Percentiles rank a stretch among this genome's conserved stretches.
These are phyloP conservation scores for Luidia sarsii DNA, from an alignment of 53 echinoderm and acorn worm genomes.

Conservation along the genomic window DNA sequence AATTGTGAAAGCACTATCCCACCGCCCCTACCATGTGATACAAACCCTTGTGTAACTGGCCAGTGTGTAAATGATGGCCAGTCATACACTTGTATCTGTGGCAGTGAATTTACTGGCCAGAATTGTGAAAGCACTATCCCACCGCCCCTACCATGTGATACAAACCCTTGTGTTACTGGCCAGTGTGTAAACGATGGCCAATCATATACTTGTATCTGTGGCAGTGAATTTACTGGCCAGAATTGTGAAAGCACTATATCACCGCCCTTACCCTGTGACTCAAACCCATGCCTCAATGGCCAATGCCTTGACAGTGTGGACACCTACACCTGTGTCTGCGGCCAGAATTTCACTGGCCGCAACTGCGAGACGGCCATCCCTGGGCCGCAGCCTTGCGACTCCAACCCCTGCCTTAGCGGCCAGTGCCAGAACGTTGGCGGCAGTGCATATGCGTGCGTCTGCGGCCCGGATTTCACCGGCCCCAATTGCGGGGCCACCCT, in stretches of 20 bases:
- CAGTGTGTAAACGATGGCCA: constrained; percentile 47
- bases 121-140: constrained; percentile 66
- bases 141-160: constrained; percentile 68
- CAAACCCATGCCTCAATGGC: constrained; percentile 63
- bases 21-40: constrained; percentile 66
- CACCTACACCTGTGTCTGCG: constrained; percentile 60
- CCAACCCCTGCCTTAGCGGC: constrained; percentile 73
- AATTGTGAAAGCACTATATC: constrained; percentile 61
- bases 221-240: constrained; percentile 54
- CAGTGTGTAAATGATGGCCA: constrained; percentile 55
- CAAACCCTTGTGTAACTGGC: constrained; percentile 70
- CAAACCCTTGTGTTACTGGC: constrained; percentile 80
- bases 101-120: constrained; percentile 65
- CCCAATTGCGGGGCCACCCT: constrained; percentile 57
- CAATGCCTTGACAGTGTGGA: constrained; percentile 43
- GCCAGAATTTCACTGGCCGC: constrained; percentile 53
- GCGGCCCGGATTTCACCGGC: constrained; percentile 69
- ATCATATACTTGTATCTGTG: constrained; percentile 62
- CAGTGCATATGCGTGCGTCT: constrained; percentile 57
- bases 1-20: constrained; percentile 75
- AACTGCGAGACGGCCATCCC: constrained; percentile 62
- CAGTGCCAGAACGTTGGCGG: constrained; percentile 58
- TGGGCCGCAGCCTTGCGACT: constrained; percentile 63
- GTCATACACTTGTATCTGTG: constrained; percentile 67
- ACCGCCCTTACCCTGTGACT: constrained; percentile 63